Conservation (phyloP, 2,113 vertebrate genomes). For the Chloropsis cyanopogon region DNA sequence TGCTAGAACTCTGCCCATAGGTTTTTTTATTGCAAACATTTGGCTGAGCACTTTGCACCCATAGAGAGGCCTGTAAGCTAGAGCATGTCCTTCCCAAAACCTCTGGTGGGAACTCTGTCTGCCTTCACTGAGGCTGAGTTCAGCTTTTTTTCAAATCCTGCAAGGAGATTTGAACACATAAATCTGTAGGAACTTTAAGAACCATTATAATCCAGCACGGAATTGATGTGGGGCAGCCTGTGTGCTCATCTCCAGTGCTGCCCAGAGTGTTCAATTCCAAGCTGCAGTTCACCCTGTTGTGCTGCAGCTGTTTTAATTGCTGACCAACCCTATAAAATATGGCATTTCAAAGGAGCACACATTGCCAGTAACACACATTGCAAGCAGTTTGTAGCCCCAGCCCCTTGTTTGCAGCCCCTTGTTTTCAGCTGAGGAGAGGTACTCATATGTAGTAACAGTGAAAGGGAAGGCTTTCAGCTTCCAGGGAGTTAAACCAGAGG, state of each 20-base stretch:
- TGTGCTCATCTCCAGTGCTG: accelerated
- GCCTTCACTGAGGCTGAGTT: background rate
- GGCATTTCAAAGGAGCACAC: background rate
- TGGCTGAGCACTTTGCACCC: background rate
- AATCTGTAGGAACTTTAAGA: background rate
- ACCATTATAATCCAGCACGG: background rate
- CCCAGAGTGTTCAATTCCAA: background rate
- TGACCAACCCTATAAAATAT: background rate
- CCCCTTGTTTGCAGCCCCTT: background rate
- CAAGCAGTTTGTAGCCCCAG: background rate
- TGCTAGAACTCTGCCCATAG: background rate
- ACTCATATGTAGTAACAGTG: background rate
- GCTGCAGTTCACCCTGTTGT: background rate
- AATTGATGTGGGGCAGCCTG: background rate
- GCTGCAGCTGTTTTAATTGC: background rate
- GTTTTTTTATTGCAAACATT: background rate
- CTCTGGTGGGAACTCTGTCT: background rate
- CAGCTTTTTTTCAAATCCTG: background rate
- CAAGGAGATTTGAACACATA: background rate
- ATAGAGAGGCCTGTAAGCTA: background rate
- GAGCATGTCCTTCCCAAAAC: background rate
- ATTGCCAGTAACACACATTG: background rate
- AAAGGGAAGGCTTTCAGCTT: background rate
- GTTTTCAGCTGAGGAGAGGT: background rate
- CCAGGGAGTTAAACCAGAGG: background rate